Conservation (phyloP, 2,113 vertebrate genomes). For the Smithornis capensis region DNA sequence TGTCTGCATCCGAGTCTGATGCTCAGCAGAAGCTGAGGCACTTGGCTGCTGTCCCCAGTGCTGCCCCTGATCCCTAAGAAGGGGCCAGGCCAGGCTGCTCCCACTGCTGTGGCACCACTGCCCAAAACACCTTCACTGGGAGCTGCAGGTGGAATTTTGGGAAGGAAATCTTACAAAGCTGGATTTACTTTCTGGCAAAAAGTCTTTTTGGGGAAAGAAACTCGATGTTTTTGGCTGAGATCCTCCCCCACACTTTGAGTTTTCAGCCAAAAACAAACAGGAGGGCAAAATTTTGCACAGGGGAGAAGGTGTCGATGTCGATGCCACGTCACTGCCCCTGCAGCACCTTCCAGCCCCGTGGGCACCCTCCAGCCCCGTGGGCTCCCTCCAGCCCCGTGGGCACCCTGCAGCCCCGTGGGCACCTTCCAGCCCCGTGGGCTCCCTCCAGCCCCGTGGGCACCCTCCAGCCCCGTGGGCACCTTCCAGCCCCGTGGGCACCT, state of each 20-base stretch:
- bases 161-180: neutral
- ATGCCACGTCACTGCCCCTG: neutral
- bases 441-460: neutral
- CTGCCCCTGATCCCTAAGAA: neutral
- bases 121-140: neutral
- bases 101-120: neutral
- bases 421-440: neutral
- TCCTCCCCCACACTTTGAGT: neutral
- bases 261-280: neutral
- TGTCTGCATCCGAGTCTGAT: neutral
- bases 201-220: neutral
- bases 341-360: neutral
- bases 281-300: neutral
- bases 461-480: no score
- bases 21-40: neutral
- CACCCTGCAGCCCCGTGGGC: neutral
- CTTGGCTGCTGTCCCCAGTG: neutral
- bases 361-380: neutral
- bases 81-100: neutral
- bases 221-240: neutral
- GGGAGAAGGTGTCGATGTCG: neutral
- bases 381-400: neutral
- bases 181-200: neutral
- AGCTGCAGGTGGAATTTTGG: neutral
- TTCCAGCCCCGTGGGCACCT: neutral